Evolutionary conservation across 2,888 invertebrate genomes (phyloP), one percentile per base, ranked within the genome.

Genomic region (Rhimphoctona megacephalus): DNA sequence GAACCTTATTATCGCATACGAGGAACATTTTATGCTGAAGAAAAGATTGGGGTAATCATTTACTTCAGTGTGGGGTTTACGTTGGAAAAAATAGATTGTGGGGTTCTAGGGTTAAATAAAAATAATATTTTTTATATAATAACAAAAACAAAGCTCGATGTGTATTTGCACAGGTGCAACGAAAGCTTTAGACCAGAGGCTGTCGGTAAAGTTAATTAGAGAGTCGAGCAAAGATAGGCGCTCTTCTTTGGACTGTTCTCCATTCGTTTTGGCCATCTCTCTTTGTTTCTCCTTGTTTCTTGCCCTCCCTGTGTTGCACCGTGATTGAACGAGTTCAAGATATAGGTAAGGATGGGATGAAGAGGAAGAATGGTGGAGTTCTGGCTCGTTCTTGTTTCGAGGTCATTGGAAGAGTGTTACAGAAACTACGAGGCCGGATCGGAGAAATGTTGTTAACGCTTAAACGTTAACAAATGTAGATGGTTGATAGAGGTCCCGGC

Each of bases 381-480:
- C 72, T 88, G 43, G 76, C 81, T 81, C 85, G 88, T 90, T 91
- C 90, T 87, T 85, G 85, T 86, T 89, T 88, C 90, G 91, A 88
- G 85, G 89, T 89, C 87, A 87, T 88, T 87, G 85, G 86, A 86
- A 67, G 73, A 81, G 61, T 77, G 78, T 77, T 72, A 76, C 70
- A 39, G 70, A 72, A n/a, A 43, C 79, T 69, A 64, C 74, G 84
- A 76, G 82, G 87, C 82, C 85, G 83, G 85, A 77, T 73, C 49
- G 89, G 92, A 92, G 92, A 93, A 94, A 93, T 91, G 92, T 92
- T 93, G 93, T 94, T 93, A 93, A 93, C 92, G 93, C 93, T 94
- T 92, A 93, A 93, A 94, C 91, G 92, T 93, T 94, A 93, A 93
- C 92, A 93, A 94, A 94, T 93, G 94, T 94, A 90, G 91, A 90